phyloP scores from a whole-genome alignment of 2,888 invertebrate species.

The Lysandra bellargus region DNA sequence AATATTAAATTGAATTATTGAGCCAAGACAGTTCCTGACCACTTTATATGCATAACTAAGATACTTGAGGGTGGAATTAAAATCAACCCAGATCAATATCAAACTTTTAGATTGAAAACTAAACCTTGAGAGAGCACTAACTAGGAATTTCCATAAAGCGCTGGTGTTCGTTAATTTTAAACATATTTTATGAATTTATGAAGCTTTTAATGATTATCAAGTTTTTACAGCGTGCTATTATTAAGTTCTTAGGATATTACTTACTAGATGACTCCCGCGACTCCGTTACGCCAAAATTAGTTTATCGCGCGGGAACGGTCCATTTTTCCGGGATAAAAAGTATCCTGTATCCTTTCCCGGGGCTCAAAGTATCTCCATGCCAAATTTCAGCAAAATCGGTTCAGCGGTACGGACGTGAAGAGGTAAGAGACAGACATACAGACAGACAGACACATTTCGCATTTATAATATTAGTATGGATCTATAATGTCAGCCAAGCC shows the following conservation, averaged over 20 bases:
- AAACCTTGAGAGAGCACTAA: slow-evolving; percentile 34
- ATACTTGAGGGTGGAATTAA: slow-evolving; percentile 39
- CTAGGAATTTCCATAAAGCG: slow-evolving; percentile 21
- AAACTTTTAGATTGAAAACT: slow-evolving; percentile 43
- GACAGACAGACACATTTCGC: no score
- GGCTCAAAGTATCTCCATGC: no score
- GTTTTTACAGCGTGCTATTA: slow-evolving; percentile 3
- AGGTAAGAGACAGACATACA: no score
- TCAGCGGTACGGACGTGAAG: no score
- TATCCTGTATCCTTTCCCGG: no score
- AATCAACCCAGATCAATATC: slow-evolving; percentile 39
- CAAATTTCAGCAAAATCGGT: no score
- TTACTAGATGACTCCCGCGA: not conserved
- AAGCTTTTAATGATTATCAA: slow-evolving; percentile 20
- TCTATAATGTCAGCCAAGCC: no score
- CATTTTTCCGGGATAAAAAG: no score
- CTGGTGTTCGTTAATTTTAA: slow-evolving; percentile 25
- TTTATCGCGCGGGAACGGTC: no score
- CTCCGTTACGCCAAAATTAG: no score
- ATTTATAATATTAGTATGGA: no score
- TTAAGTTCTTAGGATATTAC: not conserved
- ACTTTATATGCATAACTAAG: slow-evolving; percentile 37
- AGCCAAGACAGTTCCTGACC: slow-evolving; percentile 31
- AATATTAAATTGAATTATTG: slow-evolving; percentile 35
- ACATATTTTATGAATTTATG: slow-evolving; percentile 19